phyloP scores from a whole-genome alignment of 2,888 invertebrate species.

The Urechis unicinctus region DNA sequence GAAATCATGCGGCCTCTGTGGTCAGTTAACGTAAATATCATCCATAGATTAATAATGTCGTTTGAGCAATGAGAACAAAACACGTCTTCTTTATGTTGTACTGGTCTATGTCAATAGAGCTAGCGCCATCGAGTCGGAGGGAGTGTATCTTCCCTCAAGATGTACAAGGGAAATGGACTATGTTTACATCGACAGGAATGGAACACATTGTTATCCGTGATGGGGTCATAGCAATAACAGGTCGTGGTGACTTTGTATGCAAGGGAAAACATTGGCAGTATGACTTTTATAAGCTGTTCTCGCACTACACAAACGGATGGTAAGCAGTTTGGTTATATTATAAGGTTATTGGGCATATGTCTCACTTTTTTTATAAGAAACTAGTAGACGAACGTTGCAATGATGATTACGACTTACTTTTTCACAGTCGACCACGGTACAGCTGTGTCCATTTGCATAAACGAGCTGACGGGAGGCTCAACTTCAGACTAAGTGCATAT shows the following conservation, averaged over 20 bases:
- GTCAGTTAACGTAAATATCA: slow-evolving; percentile 14
- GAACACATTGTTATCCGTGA: slow-evolving; percentile 4
- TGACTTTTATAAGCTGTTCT: slow-evolving; percentile 19
- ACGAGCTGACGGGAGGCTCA: not conserved
- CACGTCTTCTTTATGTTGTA: not conserved
- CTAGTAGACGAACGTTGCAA: no score
- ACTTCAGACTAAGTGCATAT: not conserved
- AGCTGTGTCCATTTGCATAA: not conserved
- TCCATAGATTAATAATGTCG: no score
- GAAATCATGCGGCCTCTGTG: slow-evolving; percentile 18
- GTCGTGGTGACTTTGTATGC: slow-evolving; percentile 14
- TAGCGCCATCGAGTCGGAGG: slow-evolving; percentile 1
- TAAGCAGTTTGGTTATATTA: slow-evolving; percentile 7
- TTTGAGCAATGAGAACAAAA: no score
- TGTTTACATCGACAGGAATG: not conserved
- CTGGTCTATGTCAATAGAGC: slow-evolving; percentile 1
- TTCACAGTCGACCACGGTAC: not conserved
- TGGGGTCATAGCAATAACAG: slow-evolving; percentile 8
- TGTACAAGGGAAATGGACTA: slow-evolving; percentile 11
- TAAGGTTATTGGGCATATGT: no score
- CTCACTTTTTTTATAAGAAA: not conserved
- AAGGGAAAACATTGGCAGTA: slow-evolving; percentile 22
- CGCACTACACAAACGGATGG: slow-evolving; percentile 17
- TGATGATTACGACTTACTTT: no score
- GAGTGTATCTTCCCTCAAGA: slow-evolving; percentile 7